Conservation (phyloP, 2,113 vertebrate species). For the Bostrychus sinensis region DNA sequence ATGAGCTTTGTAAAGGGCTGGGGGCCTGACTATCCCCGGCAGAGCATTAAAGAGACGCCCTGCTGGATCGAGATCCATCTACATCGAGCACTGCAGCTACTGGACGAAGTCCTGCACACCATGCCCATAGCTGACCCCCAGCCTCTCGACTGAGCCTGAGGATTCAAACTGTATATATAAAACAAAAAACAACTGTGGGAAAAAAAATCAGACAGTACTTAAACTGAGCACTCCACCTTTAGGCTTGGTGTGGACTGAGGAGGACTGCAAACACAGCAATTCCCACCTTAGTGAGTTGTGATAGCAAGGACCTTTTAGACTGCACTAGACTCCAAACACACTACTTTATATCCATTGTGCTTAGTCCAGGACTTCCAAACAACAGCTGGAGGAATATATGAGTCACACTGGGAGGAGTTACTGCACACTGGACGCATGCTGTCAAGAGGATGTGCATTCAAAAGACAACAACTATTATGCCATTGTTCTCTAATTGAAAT, state of each 20-base stretch:
- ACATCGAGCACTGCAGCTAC: conserved; percentile 94
- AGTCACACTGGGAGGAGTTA: conserved; percentile 34
- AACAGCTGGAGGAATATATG: conserved; percentile 48
- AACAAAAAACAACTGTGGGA: not conserved
- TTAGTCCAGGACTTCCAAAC: conserved; percentile 27
- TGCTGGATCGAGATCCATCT: conserved; percentile 99
- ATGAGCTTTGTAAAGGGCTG: conserved; percentile 99
- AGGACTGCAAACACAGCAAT: conserved; percentile 40
- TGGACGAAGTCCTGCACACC: conserved; percentile 97
- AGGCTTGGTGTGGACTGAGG: conserved; percentile 31
- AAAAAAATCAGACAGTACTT: conserved; percentile 27
- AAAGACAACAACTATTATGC: conserved; percentile 17
- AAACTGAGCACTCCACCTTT: conserved; percentile 41
- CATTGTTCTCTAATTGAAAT: conserved; percentile 8
- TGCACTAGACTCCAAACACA: conserved; percentile 30
- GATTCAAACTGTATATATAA: conserved; percentile 29
- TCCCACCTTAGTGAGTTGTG: conserved; percentile 27
- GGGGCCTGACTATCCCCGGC: conserved; percentile 95
- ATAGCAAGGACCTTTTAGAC: conserved; percentile 27
- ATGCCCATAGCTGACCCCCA: conserved; percentile 98
- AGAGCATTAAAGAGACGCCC: conserved; percentile 98
- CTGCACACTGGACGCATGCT: conserved; percentile 21
- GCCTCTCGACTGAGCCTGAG: conserved; percentile 88
- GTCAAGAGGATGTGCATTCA: conserved; percentile 19
- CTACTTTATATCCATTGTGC: conserved; percentile 20